A percentile compares a stretch with the other conserved stretches of the same genome.
These are phyloP conservation scores for Uloborus diversus DNA, from an alignment of 1,140 invertebrate genomes.

Conservation along the genomic window DNA sequence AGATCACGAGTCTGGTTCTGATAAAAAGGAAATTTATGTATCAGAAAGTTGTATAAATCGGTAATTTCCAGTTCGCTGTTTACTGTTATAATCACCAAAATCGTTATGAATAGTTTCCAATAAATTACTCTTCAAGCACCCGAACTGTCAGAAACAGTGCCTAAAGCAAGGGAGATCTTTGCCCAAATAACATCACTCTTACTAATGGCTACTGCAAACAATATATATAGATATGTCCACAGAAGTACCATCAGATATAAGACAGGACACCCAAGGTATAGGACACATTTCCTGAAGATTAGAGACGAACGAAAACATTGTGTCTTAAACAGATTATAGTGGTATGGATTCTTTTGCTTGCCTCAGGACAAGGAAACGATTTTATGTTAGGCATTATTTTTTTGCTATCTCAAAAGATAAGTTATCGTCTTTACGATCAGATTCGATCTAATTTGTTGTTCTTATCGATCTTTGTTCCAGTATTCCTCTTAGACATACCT, in stretches of 20 bases:
- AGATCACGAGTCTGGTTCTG: too few species aligned
- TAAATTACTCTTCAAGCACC: too few species aligned
- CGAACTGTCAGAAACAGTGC: too few species aligned
- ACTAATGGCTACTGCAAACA: not conserved
- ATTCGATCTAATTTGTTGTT: constrained; percentile 51
- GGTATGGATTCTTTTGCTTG: not conserved
- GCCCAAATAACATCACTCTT: too few species aligned
- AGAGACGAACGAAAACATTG: constrained; percentile 8
- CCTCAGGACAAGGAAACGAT: constrained; percentile 19
- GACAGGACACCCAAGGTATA: too few species aligned
- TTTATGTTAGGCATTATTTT: constrained; percentile 38
- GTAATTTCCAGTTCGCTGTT: too few species aligned
- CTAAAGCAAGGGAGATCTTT: too few species aligned
- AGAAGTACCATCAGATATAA: not conserved
- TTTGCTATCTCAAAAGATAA: constrained; percentile 6
- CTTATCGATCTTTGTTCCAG: not conserved
- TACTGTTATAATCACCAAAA: too few species aligned
- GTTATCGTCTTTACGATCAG: constrained; percentile 44
- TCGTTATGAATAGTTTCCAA: too few species aligned
- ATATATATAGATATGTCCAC: constrained; percentile 24
- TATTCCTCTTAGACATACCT: not conserved
- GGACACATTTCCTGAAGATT: not conserved
- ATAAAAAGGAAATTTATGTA: too few species aligned
- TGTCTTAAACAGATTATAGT: not conserved
- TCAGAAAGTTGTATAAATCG: too few species aligned